phyloP scores from a whole-genome alignment of 2,888 invertebrate species.

The Orthosia incerta region DNA sequence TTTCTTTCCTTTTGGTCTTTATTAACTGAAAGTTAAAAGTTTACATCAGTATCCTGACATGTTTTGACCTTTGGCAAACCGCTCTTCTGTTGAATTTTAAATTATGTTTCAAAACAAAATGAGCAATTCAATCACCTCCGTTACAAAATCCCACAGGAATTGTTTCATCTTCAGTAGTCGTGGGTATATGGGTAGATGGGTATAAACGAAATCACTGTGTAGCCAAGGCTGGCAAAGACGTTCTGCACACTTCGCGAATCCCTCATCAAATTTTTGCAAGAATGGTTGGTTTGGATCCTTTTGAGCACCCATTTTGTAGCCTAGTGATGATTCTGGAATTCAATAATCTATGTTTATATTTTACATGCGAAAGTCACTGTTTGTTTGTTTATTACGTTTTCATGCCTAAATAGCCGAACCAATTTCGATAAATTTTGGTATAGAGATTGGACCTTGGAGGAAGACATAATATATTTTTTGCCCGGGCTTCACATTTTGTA shows the following conservation, averaged over 20 bases:
- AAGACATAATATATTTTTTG: no score
- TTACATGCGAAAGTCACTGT: no score
- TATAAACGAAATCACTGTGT: constrained; percentile 64
- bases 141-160: constrained; percentile 60
- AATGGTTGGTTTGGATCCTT: constrained; percentile 55
- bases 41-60: neutral
- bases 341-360: no score
- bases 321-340: constrained; percentile 65
- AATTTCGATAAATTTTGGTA: no score
- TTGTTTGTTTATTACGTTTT: no score
- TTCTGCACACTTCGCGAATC: constrained; percentile 33
- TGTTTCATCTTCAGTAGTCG: constrained; percentile 34
- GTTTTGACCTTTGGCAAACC: no score
- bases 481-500: no score
- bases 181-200: constrained; percentile 49
- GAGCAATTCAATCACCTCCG: constrained; percentile 45
- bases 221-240: constrained; percentile 68
- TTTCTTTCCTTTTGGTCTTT: constrained; percentile 24
- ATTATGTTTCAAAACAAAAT: neutral
- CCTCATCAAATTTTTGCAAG: constrained; percentile 57
- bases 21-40: constrained; percentile 33
- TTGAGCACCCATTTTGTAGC: constrained; percentile 55
- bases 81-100: no score
- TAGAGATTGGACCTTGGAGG: no score
- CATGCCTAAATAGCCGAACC: no score